Percentiles rank a stretch among this genome's conserved stretches.
Evolutionary conservation across 2,888 invertebrate genomes (phyloP).

Genomic region (Phlogophora meticulosa): DNA sequence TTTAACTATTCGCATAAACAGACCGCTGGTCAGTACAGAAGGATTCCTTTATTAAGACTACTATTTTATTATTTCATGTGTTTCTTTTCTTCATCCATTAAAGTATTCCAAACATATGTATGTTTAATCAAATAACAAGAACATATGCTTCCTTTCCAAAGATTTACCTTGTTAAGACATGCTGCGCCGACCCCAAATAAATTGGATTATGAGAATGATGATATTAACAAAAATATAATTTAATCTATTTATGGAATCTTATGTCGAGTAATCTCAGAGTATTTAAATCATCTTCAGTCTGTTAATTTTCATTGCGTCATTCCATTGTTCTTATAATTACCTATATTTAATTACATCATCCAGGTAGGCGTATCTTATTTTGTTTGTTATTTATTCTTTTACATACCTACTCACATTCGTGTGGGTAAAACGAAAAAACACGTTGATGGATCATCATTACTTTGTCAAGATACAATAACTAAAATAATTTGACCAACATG

Average conservation of each 20-base stretch:
- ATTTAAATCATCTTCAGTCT: conserved; percentile 15
- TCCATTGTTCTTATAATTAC: conserved; percentile 39
- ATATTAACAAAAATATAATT: neutral
- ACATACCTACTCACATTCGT: conserved; percentile 4
- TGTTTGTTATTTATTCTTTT: conserved; percentile 13
- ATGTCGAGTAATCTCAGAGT: conserved; percentile 13
- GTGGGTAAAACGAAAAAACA: neutral
- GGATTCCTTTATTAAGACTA: no score
- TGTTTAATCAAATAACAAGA: no score
- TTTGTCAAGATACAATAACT: neutral
- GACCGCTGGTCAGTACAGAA: no score
- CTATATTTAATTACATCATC: conserved; percentile 27
- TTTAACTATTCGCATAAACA: no score
- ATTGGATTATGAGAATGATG: no score
- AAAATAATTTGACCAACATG: conserved; percentile 28
- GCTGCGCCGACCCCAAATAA: no score
- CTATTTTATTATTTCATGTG: no score
- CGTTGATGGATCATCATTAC: neutral
- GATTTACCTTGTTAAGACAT: no score
- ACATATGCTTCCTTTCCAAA: no score
- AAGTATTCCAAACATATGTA: no score
- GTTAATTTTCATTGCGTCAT: conserved; percentile 34
- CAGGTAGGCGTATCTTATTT: conserved; percentile 19
- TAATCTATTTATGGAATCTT: conserved; percentile 3
- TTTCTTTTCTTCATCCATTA: no score